Evolutionary conservation across 64 coral and sea anemone genomes (phyloP), one percentile per base, ranked within the genome.

Genomic region (Acropora tenuis): DNA sequence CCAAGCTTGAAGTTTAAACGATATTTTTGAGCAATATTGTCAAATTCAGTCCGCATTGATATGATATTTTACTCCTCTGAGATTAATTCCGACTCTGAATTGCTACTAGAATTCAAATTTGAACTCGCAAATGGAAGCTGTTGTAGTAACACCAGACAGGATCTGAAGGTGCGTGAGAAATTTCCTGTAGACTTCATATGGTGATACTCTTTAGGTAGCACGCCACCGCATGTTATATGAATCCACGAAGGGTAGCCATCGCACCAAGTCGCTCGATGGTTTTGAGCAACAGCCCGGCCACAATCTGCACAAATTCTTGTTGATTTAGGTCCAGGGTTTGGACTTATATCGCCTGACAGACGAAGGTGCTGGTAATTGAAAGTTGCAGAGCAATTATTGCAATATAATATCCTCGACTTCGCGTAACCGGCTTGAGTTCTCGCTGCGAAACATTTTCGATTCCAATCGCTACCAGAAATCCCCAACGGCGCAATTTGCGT

Each of bases 121-220:
- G 78, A 69, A 48, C 50, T 74, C n/a, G 40, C 47, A 81, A 50
- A 82, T 66, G 67, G 77, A 90, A 90, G 58, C 44, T 80, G 89
- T 80, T 89, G 87, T 61, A 61, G 47, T 76, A 78, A 76, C 50
- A 76, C 50, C 48, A 89, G 55, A 78, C 87, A 89, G 47, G 48
- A 89, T 52, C 87, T 63, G 78, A 78, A 90, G 67, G 89, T 90
- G 49, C 67, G 63, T 69, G 89, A 90, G 65, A 81, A 69, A 74
- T 83, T 90, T 90, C 89, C 89, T 81, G 77, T 7, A 81, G 53
- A 50, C n/a, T 90, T 69, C 46, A 90, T 69, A n/a, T 90, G 77
- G n/a, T 15, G 67, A 90, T 71, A 90, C 63, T 82, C 63, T 76
- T 90, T 90, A 83, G 89, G 58, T 75, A 72, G 78, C 55, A 90